Conservation (phyloP, 2,797 vertebrate genomes). For the Thunnus albacares region DNA sequence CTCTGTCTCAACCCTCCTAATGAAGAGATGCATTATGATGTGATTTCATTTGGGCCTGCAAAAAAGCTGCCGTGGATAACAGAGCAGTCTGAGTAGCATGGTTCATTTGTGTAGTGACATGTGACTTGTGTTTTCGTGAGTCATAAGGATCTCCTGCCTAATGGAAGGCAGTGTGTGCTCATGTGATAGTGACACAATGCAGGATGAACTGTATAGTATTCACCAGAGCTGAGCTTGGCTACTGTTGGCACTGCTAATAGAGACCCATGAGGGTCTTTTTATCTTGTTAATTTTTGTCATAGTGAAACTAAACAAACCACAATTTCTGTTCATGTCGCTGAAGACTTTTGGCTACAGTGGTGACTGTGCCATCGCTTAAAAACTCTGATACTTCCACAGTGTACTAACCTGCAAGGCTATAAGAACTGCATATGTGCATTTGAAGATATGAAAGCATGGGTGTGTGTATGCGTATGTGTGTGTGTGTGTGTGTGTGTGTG, state of each 20-base stretch:
- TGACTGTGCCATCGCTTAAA: constrained; percentile 12
- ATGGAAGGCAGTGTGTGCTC: constrained; percentile 86
- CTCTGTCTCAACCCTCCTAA: constrained; percentile 72
- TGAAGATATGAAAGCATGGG: constrained; percentile 26
- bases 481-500: constrained; percentile 11
- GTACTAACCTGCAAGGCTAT: constrained; percentile 32
- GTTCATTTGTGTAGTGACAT: constrained; percentile 86
- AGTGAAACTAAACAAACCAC: constrained; percentile 54
- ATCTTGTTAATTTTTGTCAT: constrained; percentile 61
- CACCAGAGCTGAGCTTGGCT: constrained; percentile 64
- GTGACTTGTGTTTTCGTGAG: constrained; percentile 88
- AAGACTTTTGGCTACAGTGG: constrained; percentile 8
- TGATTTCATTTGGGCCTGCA: constrained; percentile 80
- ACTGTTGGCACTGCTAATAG: constrained; percentile 69
- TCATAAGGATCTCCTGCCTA: constrained; percentile 87
- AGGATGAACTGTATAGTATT: constrained; percentile 81
- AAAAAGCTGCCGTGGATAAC: constrained; percentile 74
- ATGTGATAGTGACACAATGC: constrained; percentile 86
- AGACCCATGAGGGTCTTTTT: constrained; percentile 60
- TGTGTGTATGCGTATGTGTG: background rate
- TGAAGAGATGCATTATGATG: constrained; percentile 85
- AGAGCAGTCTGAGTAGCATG: constrained; percentile 79
- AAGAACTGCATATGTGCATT: constrained; percentile 40
- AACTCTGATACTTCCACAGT: constrained; percentile 19
- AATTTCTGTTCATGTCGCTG: constrained; percentile 38